Evolutionary conservation across 2,113 vertebrate species (phyloP).

Genomic region (Leptosomus discolor): DNA sequence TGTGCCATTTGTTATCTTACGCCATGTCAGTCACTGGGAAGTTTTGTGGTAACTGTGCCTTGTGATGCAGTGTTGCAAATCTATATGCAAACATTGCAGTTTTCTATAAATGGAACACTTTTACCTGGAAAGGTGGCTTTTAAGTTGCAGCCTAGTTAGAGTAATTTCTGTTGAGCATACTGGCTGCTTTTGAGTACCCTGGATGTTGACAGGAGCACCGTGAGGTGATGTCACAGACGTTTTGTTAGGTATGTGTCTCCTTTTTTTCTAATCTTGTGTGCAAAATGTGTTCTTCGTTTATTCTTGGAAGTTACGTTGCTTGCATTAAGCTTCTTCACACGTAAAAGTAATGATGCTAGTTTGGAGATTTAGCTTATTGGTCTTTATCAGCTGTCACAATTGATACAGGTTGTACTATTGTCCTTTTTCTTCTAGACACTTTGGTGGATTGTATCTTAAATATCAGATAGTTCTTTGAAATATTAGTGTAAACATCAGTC

Average conservation of each 20-base stretch:
- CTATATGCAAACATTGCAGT: background rate
- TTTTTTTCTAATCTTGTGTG: background rate
- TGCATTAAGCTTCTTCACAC: background rate
- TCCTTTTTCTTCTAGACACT: background rate
- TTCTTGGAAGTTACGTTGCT: background rate
- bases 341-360: background rate
- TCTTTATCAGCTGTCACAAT: background rate
- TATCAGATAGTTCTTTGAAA: background rate
- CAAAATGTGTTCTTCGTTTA: background rate
- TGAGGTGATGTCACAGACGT: background rate
- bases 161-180: background rate
- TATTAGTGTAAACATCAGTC: background rate
- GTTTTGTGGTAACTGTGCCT: background rate
- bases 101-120: background rate
- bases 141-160: background rate
- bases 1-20: background rate
- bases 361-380: background rate
- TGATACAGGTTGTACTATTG: background rate
- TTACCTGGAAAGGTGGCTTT: background rate
- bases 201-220: background rate
- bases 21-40: background rate
- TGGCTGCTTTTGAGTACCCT: background rate
- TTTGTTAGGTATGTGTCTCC: background rate
- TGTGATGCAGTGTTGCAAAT: background rate
- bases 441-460: background rate